phyloP scores from a whole-genome alignment of 2,113 vertebrate species.

The Erythrolamprus reginae region DNA sequence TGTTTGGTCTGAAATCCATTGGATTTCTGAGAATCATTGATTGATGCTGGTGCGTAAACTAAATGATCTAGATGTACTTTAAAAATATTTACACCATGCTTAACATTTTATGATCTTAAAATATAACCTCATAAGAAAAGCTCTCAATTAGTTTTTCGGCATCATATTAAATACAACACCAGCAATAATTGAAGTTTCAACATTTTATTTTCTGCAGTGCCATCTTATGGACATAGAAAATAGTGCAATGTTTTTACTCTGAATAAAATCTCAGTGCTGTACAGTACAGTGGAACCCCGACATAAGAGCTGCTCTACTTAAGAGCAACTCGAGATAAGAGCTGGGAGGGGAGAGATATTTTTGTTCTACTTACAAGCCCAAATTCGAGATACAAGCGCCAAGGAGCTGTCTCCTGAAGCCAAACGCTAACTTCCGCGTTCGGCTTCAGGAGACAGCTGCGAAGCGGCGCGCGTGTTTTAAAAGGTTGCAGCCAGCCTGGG shows the following conservation, averaged over 20 bases:
- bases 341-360: no score
- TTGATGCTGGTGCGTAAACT: not conserved
- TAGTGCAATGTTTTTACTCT: accelerated
- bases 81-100: not conserved
- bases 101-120: not conserved
- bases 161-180: not conserved
- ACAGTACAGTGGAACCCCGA: no score
- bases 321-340: no score
- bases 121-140: not conserved
- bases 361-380: no score
- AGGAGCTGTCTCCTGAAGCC: no score
- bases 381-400: no score
- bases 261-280: not conserved
- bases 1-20: not conserved
- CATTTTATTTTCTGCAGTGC: not conserved
- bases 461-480: no score
- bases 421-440: no score
- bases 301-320: no score
- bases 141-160: not conserved
- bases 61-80: not conserved
- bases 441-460: no score
- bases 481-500: no score
- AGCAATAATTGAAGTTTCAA: not conserved
- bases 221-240: not conserved
- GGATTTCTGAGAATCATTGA: not conserved